Conservation (phyloP, 2,797 vertebrate genomes). For the Salmo trutta region DNA sequence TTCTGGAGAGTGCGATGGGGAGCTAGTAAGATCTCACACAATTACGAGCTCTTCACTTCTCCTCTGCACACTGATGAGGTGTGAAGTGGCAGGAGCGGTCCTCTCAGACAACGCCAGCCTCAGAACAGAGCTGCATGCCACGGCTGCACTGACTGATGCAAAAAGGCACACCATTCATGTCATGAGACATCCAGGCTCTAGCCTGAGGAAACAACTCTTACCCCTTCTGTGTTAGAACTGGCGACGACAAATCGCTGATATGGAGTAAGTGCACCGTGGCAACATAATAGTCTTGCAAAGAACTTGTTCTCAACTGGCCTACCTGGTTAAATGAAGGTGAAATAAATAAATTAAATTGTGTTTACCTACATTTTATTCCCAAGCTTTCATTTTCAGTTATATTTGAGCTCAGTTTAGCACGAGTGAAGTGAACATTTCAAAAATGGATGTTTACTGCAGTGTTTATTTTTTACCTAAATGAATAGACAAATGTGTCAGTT, state of each 20-base stretch:
- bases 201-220: constrained; percentile 60
- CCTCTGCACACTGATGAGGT: not conserved
- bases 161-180: constrained; percentile 65
- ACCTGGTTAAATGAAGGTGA: too few species aligned
- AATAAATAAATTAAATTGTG: constrained; percentile 4
- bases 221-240: constrained; percentile 42
- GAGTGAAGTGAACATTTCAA: constrained; percentile 11
- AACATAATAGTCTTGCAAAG: constrained; percentile 34
- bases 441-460: not conserved
- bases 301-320: too few species aligned
- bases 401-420: constrained; percentile 13
- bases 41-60: constrained; percentile 1
- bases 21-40: constrained; percentile 10
- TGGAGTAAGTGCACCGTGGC: constrained; percentile 51
- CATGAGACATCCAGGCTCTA: constrained; percentile 58
- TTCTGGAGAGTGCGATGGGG: not conserved
- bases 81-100: not conserved
- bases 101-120: not conserved
- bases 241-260: constrained; percentile 56
- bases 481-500: constrained; percentile 34
- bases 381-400: constrained; percentile 28
- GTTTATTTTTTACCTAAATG: constrained; percentile 8
- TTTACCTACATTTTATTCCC: constrained; percentile 27
- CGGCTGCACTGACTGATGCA: constrained; percentile 34
- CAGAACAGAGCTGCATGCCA: not conserved